Evolutionary conservation across 2,113 vertebrate genomes (phyloP).

Genomic region (Edolisoma coerulescens): DNA sequence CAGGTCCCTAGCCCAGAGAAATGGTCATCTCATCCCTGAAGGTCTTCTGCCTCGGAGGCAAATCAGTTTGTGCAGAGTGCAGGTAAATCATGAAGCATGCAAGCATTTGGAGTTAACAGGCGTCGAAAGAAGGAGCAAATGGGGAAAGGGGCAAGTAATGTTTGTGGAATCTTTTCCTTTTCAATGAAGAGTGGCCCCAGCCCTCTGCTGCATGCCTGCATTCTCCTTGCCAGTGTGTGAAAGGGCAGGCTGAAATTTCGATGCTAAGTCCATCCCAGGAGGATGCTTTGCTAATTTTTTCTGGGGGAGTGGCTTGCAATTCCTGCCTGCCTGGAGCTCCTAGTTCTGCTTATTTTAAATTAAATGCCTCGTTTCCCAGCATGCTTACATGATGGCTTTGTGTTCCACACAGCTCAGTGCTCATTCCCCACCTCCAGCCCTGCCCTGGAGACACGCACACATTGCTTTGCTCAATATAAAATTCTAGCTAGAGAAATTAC

Average conservation of each 20-base stretch:
- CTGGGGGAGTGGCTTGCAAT: background rate
- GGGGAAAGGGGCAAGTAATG: background rate
- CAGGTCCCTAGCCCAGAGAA: background rate
- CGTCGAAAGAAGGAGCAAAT: background rate
- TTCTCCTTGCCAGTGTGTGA: background rate
- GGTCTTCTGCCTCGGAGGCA: background rate
- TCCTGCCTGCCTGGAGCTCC: background rate
- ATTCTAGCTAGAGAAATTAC: background rate
- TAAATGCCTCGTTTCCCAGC: background rate
- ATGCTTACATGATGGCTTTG: background rate
- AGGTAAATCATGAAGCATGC: background rate
- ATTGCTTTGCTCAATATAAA: background rate
- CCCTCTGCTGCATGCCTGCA: background rate
- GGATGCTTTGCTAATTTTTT: background rate
- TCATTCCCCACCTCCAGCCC: background rate
- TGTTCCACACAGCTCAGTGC: background rate
- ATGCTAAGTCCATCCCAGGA: background rate
- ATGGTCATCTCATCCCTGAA: background rate
- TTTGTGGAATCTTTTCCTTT: background rate
- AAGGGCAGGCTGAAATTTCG: background rate
- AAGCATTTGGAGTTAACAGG: background rate
- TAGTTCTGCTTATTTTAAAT: background rate
- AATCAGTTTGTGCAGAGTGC: background rate
- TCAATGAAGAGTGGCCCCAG: background rate
- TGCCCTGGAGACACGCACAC: background rate